Percentiles rank a stretch among this genome's conserved stretches.
These are phyloP conservation scores for Euwallacea fornicatus DNA, from an alignment of 1,140 invertebrate genomes.

Conservation along the genomic window DNA sequence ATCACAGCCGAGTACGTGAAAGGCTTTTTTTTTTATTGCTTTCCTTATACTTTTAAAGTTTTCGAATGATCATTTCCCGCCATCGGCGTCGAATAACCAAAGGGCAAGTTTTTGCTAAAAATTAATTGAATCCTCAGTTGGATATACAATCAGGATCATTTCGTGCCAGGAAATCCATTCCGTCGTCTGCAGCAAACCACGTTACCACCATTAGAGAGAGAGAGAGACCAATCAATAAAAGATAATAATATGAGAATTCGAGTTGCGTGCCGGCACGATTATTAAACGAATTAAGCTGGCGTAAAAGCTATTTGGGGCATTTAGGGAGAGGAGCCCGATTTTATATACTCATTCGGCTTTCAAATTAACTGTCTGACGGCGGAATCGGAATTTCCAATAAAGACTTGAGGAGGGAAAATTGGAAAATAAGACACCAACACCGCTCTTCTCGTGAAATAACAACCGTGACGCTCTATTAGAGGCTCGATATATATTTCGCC, in stretches of 20 bases:
- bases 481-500: neutral
- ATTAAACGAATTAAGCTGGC: slow-evolving; percentile 43
- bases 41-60: too few relatives aligned
- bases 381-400: slow-evolving; percentile 41
- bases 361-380: slow-evolving; percentile 39
- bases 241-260: slow-evolving; percentile 39
- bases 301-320: slow-evolving; percentile 44
- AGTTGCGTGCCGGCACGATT: slow-evolving; percentile 40
- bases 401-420: slow-evolving; percentile 35
- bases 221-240: slow-evolving; percentile 35
- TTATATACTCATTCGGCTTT: slow-evolving; percentile 40
- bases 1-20: too few relatives aligned
- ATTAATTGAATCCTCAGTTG: too few relatives aligned
- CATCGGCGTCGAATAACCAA: too few relatives aligned
- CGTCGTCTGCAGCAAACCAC: neutral
- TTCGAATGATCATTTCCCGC: too few relatives aligned
- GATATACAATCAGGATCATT: neutral
- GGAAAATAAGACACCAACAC: slow-evolving; percentile 32
- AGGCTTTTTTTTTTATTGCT: too few relatives aligned
- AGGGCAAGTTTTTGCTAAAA: too few relatives aligned
- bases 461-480: slow-evolving; percentile 1
- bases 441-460: slow-evolving; percentile 17
- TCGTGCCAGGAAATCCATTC: neutral
- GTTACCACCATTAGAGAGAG: slow-evolving; percentile 5
- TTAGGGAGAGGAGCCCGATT: slow-evolving; percentile 36